These are phyloP conservation scores for Lucilia sericata DNA, from an alignment of 1,140 invertebrate species.

Conservation along the genomic window DNA sequence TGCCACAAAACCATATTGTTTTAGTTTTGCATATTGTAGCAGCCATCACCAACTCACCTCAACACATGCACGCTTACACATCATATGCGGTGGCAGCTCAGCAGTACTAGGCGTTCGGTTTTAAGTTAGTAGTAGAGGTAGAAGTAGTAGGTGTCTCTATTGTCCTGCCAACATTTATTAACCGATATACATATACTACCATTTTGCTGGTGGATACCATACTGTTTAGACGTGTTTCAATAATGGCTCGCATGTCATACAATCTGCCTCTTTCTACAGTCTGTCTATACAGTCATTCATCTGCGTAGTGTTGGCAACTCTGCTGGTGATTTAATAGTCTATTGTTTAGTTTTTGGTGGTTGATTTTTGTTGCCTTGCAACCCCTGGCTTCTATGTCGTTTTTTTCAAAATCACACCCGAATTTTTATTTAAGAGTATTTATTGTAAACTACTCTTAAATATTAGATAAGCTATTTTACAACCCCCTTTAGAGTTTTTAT, in stretches of 20 bases:
- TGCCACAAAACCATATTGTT: conserved; percentile 27
- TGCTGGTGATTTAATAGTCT: conserved; percentile 16
- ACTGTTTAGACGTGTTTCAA: conserved; percentile 41
- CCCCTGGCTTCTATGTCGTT: neutral
- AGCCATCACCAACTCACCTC: neutral
- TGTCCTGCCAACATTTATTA: neutral
- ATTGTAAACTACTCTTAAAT: conserved; percentile 18
- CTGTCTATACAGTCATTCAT: too few relatives aligned
- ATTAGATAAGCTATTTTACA: neutral
- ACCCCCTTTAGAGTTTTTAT: conserved; percentile 3
- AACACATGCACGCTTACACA: neutral
- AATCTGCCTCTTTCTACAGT: neutral
- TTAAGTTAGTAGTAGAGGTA: neutral
- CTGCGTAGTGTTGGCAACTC: neutral
- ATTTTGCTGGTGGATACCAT: conserved; percentile 33
- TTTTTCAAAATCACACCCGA: neutral
- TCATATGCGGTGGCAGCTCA: too few relatives aligned
- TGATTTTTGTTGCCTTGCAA: neutral
- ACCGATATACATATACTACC: neutral
- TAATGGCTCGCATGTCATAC: neutral
- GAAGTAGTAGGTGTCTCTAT: conserved; percentile 22
- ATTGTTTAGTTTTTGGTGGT: conserved; percentile 41
- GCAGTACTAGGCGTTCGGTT: too few relatives aligned
- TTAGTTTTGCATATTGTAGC: conserved; percentile 21
- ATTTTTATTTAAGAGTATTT: conserved; percentile 4